These are phyloP conservation scores for Sclerodermus sp. DNA, from an alignment of 2,888 invertebrate genomes.

Conservation along the genomic window DNA sequence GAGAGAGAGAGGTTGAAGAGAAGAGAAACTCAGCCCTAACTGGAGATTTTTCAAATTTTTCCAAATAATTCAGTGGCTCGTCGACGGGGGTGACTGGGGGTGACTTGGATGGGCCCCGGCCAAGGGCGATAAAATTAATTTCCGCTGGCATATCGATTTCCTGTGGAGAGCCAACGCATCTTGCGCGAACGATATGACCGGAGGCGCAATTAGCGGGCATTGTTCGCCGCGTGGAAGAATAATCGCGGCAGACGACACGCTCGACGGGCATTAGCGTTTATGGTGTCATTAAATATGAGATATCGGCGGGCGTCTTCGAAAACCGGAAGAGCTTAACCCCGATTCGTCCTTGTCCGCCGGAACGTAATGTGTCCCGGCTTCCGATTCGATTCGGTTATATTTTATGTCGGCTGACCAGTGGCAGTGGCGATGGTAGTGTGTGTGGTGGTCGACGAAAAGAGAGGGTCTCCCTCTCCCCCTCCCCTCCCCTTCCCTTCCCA, in stretches of 20 bases:
- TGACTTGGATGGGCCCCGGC: too few species aligned
- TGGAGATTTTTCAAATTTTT: too few species aligned
- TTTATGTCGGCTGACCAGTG: slow-evolving; percentile 32
- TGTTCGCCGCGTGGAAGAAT: slow-evolving; percentile 16
- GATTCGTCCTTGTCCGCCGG: slow-evolving; percentile 39
- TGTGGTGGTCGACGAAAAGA: background rate
- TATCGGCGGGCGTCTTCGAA: slow-evolving; percentile 24
- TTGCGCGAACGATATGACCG: background rate
- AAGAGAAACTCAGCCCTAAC: too few species aligned
- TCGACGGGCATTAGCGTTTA: slow-evolving; percentile 23
- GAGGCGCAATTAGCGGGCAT: slow-evolving; percentile 7
- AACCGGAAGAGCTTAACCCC: slow-evolving; percentile 54
- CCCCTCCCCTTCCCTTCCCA: too few species aligned
- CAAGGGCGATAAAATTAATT: slow-evolving; percentile 4
- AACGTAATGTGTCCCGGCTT: slow-evolving; percentile 39
- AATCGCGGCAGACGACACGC: slow-evolving; percentile 8
- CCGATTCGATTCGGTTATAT: slow-evolving; percentile 52
- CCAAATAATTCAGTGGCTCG: too few species aligned
- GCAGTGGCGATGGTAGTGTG: slow-evolving; percentile 5
- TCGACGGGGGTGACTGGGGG: too few species aligned
- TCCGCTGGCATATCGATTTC: background rate
- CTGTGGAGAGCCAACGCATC: background rate
- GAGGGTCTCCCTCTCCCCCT: background rate
- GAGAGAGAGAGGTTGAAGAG: too few species aligned
- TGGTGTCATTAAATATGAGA: slow-evolving; percentile 32